Base-by-base conservation (phyloP, 1,140 invertebrate species). In the Pseudomyrmex concolor region DNA sequence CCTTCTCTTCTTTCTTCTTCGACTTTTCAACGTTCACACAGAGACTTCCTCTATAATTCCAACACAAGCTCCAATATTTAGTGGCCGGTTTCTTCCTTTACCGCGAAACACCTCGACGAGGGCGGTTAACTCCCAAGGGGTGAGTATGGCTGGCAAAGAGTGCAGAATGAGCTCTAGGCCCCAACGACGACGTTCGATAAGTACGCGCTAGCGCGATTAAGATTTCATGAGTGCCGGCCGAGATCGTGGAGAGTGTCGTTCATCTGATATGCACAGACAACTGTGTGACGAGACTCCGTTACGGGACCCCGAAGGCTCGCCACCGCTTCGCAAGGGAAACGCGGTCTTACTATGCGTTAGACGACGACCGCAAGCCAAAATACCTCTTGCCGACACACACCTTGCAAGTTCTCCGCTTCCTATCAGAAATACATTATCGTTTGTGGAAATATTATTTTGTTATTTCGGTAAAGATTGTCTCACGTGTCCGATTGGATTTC, bases 261-360 rank as follows among this genome's bases (percentile, higher is more conserved):
- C 82, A 92, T 93, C 82, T 71, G 77, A 72, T 92, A 93, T 94
- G 93, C 92, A 93, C 92, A 92, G 91, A 94, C 92, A 92, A 92
- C 90, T 88, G 89, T 93, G 92, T 93, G 92, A 94, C 92, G 89
- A 92, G 91, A 93, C 92, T 93, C 88, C 71, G 92, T 93, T 93
- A 93, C 89, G 80, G 89, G 83, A 89, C 91, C 91, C 91, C 82
- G 63, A 90, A 91, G 92, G 91, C 90, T 84, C 63, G 72, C 85
- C 59, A 17, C 57, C 51, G 62, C 22, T n/a, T 43, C 60, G 51
- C 51, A 19, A 70, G 74, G 55, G 22, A 34, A 59, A 25, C 62
- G 63, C 51, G 72, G n/a, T 78, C 59, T 84, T 55, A 25, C 76
- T 71, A 43, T 48, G 76, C 83, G 73, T 74, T 48, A 51, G 76